Percentiles rank a stretch among this genome's conserved stretches.
Evolutionary conservation across 2,797 vertebrate species (phyloP).

Genomic region (Acropternis orthonyx): DNA sequence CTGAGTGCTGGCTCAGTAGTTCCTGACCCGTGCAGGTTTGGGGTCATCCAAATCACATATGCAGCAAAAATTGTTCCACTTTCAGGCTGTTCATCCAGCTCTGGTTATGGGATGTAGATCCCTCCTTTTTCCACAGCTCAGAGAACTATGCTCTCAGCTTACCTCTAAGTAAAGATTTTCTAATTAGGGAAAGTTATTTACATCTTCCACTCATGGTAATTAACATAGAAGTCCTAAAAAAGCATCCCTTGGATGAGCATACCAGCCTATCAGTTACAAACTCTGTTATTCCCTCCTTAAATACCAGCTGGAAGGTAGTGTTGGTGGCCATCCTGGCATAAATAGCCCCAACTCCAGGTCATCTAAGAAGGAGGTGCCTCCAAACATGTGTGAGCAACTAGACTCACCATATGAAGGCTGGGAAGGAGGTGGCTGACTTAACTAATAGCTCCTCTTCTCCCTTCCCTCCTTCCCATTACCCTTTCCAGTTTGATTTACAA

Average conservation of each 20-base stretch:
- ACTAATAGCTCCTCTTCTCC: not conserved
- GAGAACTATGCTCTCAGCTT: not conserved
- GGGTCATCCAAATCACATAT: not conserved
- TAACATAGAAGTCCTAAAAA: not conserved
- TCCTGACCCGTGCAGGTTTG: not conserved
- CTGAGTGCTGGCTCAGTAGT: not conserved
- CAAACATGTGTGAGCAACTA: accelerated
- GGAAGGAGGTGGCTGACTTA: not conserved
- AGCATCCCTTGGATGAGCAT: not conserved
- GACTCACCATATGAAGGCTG: not conserved
- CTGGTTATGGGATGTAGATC: not conserved
- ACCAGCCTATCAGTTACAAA: not conserved
- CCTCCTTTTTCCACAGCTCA: not conserved
- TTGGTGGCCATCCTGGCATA: not conserved
- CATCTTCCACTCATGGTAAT: not conserved
- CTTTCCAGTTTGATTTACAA: not conserved
- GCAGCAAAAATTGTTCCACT: not conserved
- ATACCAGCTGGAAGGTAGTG: not conserved
- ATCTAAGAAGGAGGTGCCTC: not conserved
- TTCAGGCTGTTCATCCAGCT: not conserved
- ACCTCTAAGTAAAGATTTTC: not conserved
- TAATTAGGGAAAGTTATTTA: not conserved
- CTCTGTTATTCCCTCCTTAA: not conserved
- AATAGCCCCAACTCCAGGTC: not conserved
- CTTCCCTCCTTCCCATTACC: not conserved